phyloP scores from a whole-genome alignment of 37 sponge, comb jelly and placozoan genomes.

The Dysidea cf. avara region DNA sequence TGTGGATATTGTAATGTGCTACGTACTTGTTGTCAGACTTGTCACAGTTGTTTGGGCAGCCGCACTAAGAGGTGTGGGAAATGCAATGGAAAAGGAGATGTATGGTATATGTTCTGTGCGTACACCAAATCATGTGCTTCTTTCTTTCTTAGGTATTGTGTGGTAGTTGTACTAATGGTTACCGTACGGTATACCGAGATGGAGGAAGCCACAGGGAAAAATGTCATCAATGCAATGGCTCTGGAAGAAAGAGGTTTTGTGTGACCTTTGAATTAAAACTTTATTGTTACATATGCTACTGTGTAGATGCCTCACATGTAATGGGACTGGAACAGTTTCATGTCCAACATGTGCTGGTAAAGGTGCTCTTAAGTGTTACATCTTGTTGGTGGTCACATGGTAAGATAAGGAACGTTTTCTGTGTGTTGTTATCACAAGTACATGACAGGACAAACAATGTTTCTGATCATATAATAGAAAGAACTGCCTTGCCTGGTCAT shows the following conservation, averaged over 20 bases:
- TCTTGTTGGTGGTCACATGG: conserved; percentile 63
- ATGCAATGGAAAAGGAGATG: conserved; percentile 59
- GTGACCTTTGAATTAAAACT: neutral
- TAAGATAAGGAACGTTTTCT: neutral
- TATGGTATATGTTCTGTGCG: conserved; percentile 13
- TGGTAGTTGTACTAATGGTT: conserved; percentile 39
- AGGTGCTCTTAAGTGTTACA: conserved; percentile 58
- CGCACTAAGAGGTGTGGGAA: conserved; percentile 44
- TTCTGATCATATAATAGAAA: conserved; percentile 67
- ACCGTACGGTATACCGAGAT: conserved; percentile 42
- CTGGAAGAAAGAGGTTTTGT: conserved; percentile 64
- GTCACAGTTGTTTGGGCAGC: conserved; percentile 60
- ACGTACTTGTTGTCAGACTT: conserved; percentile 11
- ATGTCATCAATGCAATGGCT: conserved; percentile 59
- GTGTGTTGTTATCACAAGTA: neutral
- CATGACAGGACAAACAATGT: conserved; percentile 39
- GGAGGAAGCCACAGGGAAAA: conserved; percentile 29
- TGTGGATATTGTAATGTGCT: neutral
- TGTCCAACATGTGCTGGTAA: conserved; percentile 33
- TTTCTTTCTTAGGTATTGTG: conserved; percentile 30
- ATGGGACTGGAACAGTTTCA: conserved; percentile 59
- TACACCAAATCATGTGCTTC: neutral
- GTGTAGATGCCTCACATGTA: conserved; percentile 50
- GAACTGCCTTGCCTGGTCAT: conserved; percentile 62
- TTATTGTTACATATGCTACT: neutral